Percentiles rank a stretch among this genome's conserved stretches.
Evolutionary conservation across 2,888 invertebrate genomes (phyloP).

Genomic region (Cerastis rubricosa): DNA sequence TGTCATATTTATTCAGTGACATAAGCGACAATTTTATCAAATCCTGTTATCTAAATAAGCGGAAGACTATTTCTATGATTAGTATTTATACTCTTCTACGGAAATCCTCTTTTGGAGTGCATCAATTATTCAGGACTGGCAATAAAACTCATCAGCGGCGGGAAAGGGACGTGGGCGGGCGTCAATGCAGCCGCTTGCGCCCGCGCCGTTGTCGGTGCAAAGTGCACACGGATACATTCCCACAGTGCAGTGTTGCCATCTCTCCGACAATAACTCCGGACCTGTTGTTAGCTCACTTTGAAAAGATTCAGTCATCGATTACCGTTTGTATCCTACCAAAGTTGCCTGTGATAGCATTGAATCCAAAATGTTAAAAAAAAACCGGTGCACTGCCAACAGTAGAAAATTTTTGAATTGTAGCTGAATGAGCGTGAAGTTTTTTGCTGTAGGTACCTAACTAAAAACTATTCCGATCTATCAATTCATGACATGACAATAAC

Average conservation of each 20-base stretch:
- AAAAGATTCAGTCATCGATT: constrained; percentile 3
- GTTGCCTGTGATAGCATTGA: not conserved
- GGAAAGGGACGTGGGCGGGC: constrained; percentile 59
- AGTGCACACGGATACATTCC: constrained; percentile 48
- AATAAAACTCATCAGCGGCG: constrained; percentile 63
- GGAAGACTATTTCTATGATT: constrained; percentile 20
- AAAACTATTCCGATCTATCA: constrained; percentile 14
- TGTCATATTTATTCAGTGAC: not conserved
- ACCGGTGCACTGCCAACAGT: constrained; percentile 8
- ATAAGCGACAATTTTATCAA: not conserved
- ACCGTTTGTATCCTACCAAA: not conserved
- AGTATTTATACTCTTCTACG: constrained; percentile 31
- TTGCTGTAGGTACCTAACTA: not conserved
- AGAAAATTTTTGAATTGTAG: constrained; percentile 12
- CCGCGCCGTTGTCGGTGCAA: constrained; percentile 2
- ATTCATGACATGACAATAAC: constrained; percentile 20
- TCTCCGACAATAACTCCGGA: constrained; percentile 18
- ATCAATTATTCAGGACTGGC: constrained; percentile 63
- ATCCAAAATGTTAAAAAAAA: constrained; percentile 2
- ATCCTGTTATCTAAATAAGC: not conserved
- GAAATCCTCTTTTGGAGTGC: constrained; percentile 57
- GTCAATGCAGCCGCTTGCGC: constrained; percentile 38
- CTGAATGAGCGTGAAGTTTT: constrained; percentile 3
- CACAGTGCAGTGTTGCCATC: constrained; percentile 44
- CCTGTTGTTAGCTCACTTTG: constrained; percentile 5